phyloP scores from a whole-genome alignment of 2,797 vertebrate species.

The Poeciliopsis turneri region DNA sequence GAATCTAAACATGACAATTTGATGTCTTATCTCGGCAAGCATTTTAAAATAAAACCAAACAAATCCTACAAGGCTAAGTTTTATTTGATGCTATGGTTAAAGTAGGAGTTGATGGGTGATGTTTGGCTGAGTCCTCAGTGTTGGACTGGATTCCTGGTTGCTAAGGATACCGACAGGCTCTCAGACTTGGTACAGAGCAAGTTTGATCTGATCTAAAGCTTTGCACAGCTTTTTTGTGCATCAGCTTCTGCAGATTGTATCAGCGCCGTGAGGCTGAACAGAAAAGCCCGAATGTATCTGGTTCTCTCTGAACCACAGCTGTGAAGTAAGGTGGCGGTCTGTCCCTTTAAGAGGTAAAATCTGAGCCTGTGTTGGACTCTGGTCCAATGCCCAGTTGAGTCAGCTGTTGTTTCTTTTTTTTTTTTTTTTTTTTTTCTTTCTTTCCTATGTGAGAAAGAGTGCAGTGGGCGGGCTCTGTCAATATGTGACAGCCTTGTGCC shows the following conservation, averaged over 20 bases:
- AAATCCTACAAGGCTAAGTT: not conserved
- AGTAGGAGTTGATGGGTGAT: not conserved
- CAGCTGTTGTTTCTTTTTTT: constrained; percentile 5
- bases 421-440: not conserved
- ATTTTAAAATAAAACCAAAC: not conserved
- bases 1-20: not conserved
- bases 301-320: constrained; percentile 56
- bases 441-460: constrained; percentile 8
- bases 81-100: not conserved
- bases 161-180: constrained; percentile 25
- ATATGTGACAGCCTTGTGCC: constrained; percentile 75
- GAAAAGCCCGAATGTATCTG: constrained; percentile 47
- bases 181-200: constrained; percentile 37
- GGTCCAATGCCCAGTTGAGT: constrained; percentile 49
- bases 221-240: constrained; percentile 40
- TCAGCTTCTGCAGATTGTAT: constrained; percentile 62
- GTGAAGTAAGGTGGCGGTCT: constrained; percentile 56
- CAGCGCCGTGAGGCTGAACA: constrained; percentile 47
- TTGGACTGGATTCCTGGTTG: constrained; percentile 44
- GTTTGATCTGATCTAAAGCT: constrained; percentile 41
- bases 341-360: constrained; percentile 59
- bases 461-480: constrained; percentile 65
- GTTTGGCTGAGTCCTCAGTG: constrained; percentile 14
- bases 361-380: constrained; percentile 40
- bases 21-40: not conserved